Evolutionary conservation across 2,888 invertebrate genomes (phyloP), one percentile per base, ranked within the genome.

Genomic region (Latrodectus elegans): DNA sequence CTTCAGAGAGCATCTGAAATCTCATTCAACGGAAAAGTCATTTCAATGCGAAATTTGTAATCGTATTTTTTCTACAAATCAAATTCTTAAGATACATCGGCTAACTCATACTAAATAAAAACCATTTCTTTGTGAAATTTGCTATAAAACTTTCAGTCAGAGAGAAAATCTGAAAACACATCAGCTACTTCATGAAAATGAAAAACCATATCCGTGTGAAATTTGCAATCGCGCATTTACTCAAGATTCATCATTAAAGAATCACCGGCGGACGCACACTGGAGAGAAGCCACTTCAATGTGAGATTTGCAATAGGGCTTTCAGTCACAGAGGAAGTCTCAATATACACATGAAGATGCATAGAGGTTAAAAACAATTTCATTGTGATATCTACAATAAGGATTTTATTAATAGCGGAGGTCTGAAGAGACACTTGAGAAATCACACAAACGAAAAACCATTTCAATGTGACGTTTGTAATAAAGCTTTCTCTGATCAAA

Each of bases 331-430:
- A 10, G 70, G 79, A n/a, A 78, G 64, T 14, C 65, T 84, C 14
- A 68, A 22, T 8, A 53, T 52, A 49, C 84, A 84, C 14, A 17
- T 51, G n/a, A 51, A 71, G 8, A 71, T 70, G 1, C 84, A 84
- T 52, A n/a, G 15, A 26, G 70, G 26, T 17, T 74, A 86, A 22
- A 68, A 73, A 51, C 17, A 55, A 15, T 73, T 51, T 68, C 53
- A 38, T n/a, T 85, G 85, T 55, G 67, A 80, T 64, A 49, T 49
- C 11, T 85, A 79, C 53, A 73, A 51, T 4, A 85, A 80, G 65
- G 52, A 51, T 26, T 85, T 85, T 55, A 65, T 51, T 17, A 49
- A 65, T 4, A 64, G 65, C 8, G 64, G 53, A 9, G 65, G 64
- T 38, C 72, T 85, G 14, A n/a, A 65, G 9, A 60, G 49, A 17